These are phyloP conservation scores for Aphelocoma californica DNA, from an alignment of 2,797 vertebrate genomes.

Conservation along the genomic window DNA sequence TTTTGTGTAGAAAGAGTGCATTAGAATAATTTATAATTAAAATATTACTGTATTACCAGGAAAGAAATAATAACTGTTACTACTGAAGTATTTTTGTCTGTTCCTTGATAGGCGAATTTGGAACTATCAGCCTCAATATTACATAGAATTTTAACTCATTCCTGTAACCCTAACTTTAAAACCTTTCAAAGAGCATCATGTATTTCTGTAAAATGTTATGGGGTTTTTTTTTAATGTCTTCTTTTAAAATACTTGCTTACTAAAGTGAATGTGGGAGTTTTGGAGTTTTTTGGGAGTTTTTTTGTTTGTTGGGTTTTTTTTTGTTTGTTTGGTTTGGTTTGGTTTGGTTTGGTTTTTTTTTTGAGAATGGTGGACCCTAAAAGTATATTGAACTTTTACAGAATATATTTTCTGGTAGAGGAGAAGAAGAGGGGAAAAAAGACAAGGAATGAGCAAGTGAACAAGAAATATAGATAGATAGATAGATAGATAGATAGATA, in stretches of 20 bases:
- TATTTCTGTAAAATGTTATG: background rate
- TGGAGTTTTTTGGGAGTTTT: background rate
- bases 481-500: background rate
- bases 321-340: too few relatives aligned
- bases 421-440: background rate
- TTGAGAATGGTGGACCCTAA: background rate
- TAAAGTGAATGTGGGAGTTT: background rate
- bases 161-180: background rate
- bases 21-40: background rate
- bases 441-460: background rate
- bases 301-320: too few relatives aligned
- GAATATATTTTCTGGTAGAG: background rate
- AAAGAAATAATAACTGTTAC: background rate
- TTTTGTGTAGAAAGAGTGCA: background rate
- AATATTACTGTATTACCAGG: background rate
- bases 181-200: rapidly evolving
- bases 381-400: background rate
- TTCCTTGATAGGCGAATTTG: background rate
- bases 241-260: background rate
- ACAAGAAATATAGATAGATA: background rate
- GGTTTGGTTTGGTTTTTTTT: background rate
- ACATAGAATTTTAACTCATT: background rate
- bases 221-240: background rate
- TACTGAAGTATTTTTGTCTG: background rate
- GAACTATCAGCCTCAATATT: background rate